A percentile compares a stretch with the other conserved stretches of the same genome.
These are phyloP conservation scores for Pangasianodon gigas DNA, from an alignment of 2,113 vertebrate species.

Conservation along the genomic window DNA sequence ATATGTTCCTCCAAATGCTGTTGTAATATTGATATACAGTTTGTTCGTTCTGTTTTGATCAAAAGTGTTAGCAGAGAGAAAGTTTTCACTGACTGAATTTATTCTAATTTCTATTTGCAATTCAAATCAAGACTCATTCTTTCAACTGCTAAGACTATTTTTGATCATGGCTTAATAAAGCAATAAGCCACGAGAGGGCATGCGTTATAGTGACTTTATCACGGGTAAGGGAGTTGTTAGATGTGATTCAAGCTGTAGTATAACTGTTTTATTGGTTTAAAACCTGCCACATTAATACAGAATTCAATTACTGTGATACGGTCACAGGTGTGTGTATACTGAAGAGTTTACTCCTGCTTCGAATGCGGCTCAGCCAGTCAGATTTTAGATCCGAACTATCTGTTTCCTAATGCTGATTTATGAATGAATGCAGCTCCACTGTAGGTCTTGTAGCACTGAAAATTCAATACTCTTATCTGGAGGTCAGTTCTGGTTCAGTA, in stretches of 20 bases:
- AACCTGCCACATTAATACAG: not conserved
- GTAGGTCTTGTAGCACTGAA: not conserved
- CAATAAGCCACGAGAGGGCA: not conserved
- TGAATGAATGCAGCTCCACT: not conserved
- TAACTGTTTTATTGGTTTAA: not conserved
- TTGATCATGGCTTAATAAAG: not conserved
- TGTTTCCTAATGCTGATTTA: not conserved
- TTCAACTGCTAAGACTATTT: not conserved
- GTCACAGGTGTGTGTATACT: not conserved
- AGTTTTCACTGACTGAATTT: not conserved
- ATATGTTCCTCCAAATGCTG: not conserved
- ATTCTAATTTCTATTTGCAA: not conserved
- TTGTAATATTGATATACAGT: not conserved
- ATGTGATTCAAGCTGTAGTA: not conserved
- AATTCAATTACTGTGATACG: not conserved
- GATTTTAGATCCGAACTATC: not conserved
- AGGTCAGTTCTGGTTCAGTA: not conserved
- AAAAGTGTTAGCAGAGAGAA: not conserved
- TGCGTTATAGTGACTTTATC: not conserved
- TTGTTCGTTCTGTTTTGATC: not conserved
- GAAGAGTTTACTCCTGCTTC: not conserved
- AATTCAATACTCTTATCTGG: not conserved
- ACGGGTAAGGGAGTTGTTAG: too few relatives aligned
- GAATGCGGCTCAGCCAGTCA: not conserved
- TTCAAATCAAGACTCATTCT: not conserved